Base-by-base conservation (phyloP, 2,888 invertebrate species). In the Elgonia sp. region DNA sequence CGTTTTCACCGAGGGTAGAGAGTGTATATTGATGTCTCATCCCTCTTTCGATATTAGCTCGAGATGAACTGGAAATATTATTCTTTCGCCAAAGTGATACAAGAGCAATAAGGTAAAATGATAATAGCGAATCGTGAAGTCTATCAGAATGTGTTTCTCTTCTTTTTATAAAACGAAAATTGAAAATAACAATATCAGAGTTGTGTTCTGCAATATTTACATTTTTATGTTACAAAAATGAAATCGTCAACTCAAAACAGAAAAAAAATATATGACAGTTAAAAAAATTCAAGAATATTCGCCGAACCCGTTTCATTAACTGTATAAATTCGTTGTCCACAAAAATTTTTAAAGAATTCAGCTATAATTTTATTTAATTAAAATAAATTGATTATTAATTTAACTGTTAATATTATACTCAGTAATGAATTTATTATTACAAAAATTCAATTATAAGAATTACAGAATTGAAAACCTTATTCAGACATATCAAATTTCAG, bases 31-130 rank as follows among this genome's bases (percentile, higher is more conserved):
- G 89, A 89, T 81, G 85, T 83, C 84, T 83, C 89, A 85, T 80
- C 85, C 83, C 83, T 82, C 62, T 40, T 72, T 60, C 63, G 83
- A 83, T 89, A 87, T 89, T 89, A 89, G 84, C 84, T 89, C 76
- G 83, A 85, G 79, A 89, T 89, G 87, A 89, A 89, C 89, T 89
- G 87, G 89, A 87, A 89, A 89, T 89, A 86, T 89, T 89, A 89
- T 89, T 89, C 87, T 89, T 89, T 80, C 77, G 81, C 46, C 69
- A 73, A 84, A 89, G 86, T 80, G 87, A 89, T 89, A 89, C 89
- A 87, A 89, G 86, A 89, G 83, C 85, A 87, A 87, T 87, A 87
- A 89, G 87, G 85, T 84, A 62, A 87, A 87, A 87, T 87, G 85
- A 89, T 89, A 87, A 89, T 85, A 80, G 70, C 69, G 80, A 87